These are phyloP conservation scores for Patella ulyssiponensis DNA, from an alignment of 2,888 invertebrate genomes.

Conservation along the genomic window DNA sequence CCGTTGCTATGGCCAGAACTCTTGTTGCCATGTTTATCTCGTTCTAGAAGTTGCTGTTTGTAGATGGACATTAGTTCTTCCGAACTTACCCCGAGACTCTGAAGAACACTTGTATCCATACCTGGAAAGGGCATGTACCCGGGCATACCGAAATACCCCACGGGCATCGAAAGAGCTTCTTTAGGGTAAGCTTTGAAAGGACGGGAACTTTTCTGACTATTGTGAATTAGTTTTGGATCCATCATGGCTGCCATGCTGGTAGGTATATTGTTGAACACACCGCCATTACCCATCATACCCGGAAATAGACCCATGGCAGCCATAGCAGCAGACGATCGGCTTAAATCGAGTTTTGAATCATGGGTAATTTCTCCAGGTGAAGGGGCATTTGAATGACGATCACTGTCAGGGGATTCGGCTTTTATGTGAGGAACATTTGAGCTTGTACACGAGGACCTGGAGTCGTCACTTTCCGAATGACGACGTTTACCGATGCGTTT, in stretches of 20 bases:
- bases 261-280: slow-evolving; percentile 21
- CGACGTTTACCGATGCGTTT: slow-evolving; percentile 42
- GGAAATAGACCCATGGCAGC: slow-evolving; percentile 24
- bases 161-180: slow-evolving; percentile 77
- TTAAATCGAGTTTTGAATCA: slow-evolving; percentile 28
- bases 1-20: slow-evolving; percentile 13
- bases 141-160: slow-evolving; percentile 72
- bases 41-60: slow-evolving; percentile 58
- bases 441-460: slow-evolving; percentile 13
- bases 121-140: slow-evolving; percentile 53
- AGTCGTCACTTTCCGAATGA: slow-evolving; percentile 23
- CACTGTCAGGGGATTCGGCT: slow-evolving; percentile 11
- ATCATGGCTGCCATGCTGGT: slow-evolving; percentile 17
- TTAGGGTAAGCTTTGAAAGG: slow-evolving; percentile 79
- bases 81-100: slow-evolving; percentile 51
- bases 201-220: slow-evolving; percentile 53
- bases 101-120: slow-evolving; percentile 51
- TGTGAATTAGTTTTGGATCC: slow-evolving; percentile 16
- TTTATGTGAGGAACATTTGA: slow-evolving; percentile 13
- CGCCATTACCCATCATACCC: slow-evolving; percentile 23
- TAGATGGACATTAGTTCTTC: slow-evolving; percentile 65
- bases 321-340: slow-evolving; percentile 33
- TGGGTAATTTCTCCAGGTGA: slow-evolving; percentile 16
- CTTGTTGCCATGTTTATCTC: slow-evolving; percentile 38
- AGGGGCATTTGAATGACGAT: slow-evolving; percentile 25